Evolutionary conservation across 2,113 vertebrate species (phyloP).

Genomic region (Lepus europaeus): DNA sequence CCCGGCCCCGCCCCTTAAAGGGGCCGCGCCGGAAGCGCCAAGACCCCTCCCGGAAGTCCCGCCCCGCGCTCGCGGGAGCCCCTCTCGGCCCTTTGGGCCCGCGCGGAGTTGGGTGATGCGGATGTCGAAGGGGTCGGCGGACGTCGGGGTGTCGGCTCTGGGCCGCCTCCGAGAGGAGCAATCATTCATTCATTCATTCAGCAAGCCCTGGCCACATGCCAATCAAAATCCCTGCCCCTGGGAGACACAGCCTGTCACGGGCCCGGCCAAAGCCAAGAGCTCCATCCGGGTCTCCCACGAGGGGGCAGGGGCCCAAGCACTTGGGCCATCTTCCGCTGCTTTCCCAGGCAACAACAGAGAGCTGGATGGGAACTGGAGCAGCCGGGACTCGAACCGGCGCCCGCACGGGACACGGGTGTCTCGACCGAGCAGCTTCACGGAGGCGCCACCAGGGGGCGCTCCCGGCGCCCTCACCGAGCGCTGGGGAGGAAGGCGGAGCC

Average conservation of each 20-base stretch:
- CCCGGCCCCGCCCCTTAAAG: slow-evolving; percentile 54
- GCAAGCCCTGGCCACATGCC: no score
- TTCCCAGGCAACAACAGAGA: no score
- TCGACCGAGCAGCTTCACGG: no score
- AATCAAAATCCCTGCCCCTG: not conserved
- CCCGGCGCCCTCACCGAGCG: no score
- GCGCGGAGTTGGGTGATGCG: rapidly evolving
- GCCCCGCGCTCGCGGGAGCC: not conserved
- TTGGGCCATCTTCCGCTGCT: no score
- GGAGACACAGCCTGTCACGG: not conserved
- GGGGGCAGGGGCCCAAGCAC: no score
- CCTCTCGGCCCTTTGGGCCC: rapidly evolving
- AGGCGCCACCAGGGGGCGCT: no score
- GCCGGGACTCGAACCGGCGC: no score
- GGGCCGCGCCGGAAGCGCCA: slow-evolving; percentile 31
- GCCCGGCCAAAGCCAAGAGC: not conserved
- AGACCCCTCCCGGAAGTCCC: slow-evolving; percentile 51
- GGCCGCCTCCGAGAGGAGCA: not conserved
- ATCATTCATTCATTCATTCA: not conserved
- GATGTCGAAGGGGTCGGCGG: rapidly evolving
- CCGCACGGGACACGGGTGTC: no score
- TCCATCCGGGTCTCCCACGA: no score
- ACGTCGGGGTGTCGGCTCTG: not conserved
- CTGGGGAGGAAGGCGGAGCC: no score
- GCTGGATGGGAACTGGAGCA: no score